Base-by-base conservation (phyloP, 1,140 invertebrate species). In the Drosophila kikkawai region DNA sequence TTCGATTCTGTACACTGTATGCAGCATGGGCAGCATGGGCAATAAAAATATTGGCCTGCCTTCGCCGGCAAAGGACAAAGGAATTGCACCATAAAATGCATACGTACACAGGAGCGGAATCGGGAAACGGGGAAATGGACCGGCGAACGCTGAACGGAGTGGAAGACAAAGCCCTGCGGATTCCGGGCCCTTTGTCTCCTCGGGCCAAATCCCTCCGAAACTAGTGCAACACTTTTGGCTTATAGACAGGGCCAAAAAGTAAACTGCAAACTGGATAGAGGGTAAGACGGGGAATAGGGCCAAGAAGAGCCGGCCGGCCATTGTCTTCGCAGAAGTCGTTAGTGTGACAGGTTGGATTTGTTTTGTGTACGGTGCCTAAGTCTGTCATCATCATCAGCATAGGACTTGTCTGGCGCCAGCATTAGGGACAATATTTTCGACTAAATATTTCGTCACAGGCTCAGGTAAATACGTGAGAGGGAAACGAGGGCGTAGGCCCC, bases 321-420 rank as follows among this genome's bases (percentile, higher is more conserved):
- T 91, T 91, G 90, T 91, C 79, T 91, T 91, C 90, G 90, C 79
- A 91, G 90, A 91, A 91, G 90, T 91, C 90, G 90, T 91, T 91
- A 91, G 90, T 91, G 82, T 91, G 90, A 91, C 90, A 91, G 90
- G 90, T 91, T 87, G 87, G 87, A 82, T 91, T 85, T 91, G 80
- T 87, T 83, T 79, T 85, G 81, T 82, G 69, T 79, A 84, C 74
- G 79, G 80, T 91, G 91, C 84, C 82, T 86, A 90, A 91, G 90
- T 91, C 88, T 91, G 88, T 91, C 86, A 91, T 91, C 88, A 91
- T 91, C 90, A 91, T 91, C 90, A 91, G 90, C 90, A 86, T 86
- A 91, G 80, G 82, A 85, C 76, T 90, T 90, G 90, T 91, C 90
- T 91, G 90, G 90, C 90, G 90, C 90, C 90, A 91, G 90, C 90